Conservation (phyloP, 2,797 vertebrate genomes). For the Vireo griseus region DNA sequence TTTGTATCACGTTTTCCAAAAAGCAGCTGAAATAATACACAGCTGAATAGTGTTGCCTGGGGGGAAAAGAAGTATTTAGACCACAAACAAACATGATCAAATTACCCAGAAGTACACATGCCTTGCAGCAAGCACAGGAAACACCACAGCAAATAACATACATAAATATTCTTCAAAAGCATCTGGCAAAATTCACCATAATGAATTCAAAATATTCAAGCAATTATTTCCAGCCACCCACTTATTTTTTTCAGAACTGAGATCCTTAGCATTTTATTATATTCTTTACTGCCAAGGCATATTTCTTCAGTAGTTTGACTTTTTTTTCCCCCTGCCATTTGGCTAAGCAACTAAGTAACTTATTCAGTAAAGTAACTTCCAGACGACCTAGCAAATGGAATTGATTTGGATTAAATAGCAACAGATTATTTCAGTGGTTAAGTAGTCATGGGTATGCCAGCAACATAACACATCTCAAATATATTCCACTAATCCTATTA, state of each 20-base stretch:
- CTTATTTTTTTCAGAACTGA: background rate
- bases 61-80: background rate
- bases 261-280: background rate
- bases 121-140: background rate
- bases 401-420: background rate
- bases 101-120: background rate
- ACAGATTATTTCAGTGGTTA: slow-evolving; percentile 8
- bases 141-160: background rate
- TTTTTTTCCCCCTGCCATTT: rapidly evolving
- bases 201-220: slow-evolving; percentile 8
- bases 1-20: background rate
- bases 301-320: background rate
- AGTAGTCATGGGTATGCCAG: background rate
- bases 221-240: background rate
- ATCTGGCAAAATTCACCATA: background rate
- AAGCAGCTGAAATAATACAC: background rate
- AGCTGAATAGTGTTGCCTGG: background rate
- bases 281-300: background rate
- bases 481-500: background rate
- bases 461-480: background rate
- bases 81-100: background rate
- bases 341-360: slow-evolving; percentile 11
- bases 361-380: slow-evolving; percentile 16
- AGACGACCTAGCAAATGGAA: slow-evolving; percentile 21
- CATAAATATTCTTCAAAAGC: background rate